Percentiles rank a stretch among this genome's conserved stretches.
These are phyloP conservation scores for Pampusana beccarii DNA, from an alignment of 2,113 vertebrate genomes.

Conservation along the genomic window DNA sequence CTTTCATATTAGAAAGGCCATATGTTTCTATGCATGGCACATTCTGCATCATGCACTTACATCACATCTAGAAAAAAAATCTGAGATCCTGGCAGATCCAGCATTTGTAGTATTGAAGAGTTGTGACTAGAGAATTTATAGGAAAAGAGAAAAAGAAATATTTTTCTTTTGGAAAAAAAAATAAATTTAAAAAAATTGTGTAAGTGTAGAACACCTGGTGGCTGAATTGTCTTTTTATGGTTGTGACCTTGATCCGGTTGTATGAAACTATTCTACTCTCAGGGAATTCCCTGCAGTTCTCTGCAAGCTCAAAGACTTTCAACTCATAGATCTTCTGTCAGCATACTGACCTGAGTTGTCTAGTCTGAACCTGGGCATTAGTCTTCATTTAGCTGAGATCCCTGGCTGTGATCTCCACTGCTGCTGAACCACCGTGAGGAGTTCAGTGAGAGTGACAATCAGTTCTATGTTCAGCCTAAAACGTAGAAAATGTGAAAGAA, in stretches of 20 bases:
- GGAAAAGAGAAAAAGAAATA: not conserved
- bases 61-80: not conserved
- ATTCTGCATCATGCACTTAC: not conserved
- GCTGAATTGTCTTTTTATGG: not conserved
- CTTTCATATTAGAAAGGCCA: not conserved
- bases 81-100: not conserved
- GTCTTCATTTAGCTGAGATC: slow-evolving; percentile 4
- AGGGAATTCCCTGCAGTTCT: not conserved
- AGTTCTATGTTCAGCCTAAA: not conserved
- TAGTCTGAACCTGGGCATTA: not conserved
- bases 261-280: not conserved
- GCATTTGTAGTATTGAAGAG: not conserved
- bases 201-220: not conserved
- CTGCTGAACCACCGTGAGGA: not conserved
- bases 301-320: not conserved
- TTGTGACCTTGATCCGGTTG: not conserved
- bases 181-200: too few species aligned
- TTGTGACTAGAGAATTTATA: not conserved
- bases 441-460: not conserved
- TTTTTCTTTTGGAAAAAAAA: not conserved
- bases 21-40: not conserved
- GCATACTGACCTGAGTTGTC: not conserved
- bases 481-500: not conserved
- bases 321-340: not conserved
- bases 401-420: not conserved